Evolutionary conservation across 1,140 invertebrate species (phyloP), one percentile per base, ranked within the genome.

Genomic region (Caenorhabditis brenneri): DNA sequence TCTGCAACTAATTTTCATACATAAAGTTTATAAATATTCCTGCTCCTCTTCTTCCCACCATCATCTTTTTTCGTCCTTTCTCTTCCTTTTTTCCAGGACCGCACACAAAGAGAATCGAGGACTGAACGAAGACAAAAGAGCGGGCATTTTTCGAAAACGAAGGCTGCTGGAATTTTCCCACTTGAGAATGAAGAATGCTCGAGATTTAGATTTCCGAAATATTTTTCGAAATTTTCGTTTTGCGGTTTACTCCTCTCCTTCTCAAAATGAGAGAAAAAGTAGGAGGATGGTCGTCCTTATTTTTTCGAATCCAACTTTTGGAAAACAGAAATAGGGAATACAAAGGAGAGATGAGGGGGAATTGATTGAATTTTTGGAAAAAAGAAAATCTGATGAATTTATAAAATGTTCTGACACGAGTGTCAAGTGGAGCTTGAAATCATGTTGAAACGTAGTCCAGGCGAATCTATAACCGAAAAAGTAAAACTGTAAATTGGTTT

Each of bases 131-230:
- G 31, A 55, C 53, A 65, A 65, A 65, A 36, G 58, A 36, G 15
- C 36, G 12, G 33, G 3, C 58, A 65, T 65, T n/a, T n/a, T 65
- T 33, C 22, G 58, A 36, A 36, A 15, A 7, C 22, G 24, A 33
- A 36, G 22, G 9, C 53, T 19, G 22, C 65, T 74, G 65, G 65
- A 74, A 74, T 46, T 74, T 74, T 74, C 65, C 65, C 65, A 74
- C 65, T 74, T 42, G 65, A 74, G 65, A 74, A 74, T 74, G 65
- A 74, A 74, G 65, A 74, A 74, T 74, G 65, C 65, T 74, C 65
- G 36, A 74, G 65, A 74, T 74, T 74, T 74, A 42, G 58, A 65
- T 42, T 74, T 74, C 29, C 65, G 36, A 74, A 74, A 74, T 42
- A 42, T 42, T 74, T 74, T 74, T 74, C 65, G 65, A 74, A 74